Evolutionary conservation across 2,113 vertebrate species (phyloP), one percentile per base, ranked within the genome.

Genomic region (Lampris megalopsis): DNA sequence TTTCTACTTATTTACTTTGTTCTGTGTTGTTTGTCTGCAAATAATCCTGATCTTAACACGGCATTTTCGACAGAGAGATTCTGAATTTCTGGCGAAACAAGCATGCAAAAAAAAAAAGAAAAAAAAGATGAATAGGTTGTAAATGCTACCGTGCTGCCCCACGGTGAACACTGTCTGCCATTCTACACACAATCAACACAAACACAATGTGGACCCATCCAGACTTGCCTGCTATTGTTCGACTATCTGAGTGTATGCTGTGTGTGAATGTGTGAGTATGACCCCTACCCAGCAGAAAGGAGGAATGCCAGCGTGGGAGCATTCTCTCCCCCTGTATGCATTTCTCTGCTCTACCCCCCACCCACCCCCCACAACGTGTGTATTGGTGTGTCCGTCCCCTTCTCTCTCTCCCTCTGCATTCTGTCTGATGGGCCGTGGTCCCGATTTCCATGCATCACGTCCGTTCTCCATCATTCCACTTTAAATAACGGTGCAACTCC

Each of bases 151-250:
- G 4, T n/a, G 13, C 50, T 53, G 50, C 2, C 48, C 50, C 40
- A 35, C 59, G 38, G 59, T 53, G 10, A 4, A 13, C 10, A 13
- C 50, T 61, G 43, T 10, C 59, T 41, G 59, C 7, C 40, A 61
- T 42, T 41, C 59, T 61, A 9, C 37, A 9, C 6, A 42, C 50
- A 63, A 8, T 63, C 36, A 4, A 40, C 48, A 11, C 9, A 48
- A 71, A 71, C 70, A 90, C 78, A 87, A 84, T 75, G 80, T 59
- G 50, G 79, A 82, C 75, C 50, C 66, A 72, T 83, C 81, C 63
- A 80, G 84, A 78, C 41, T 9, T n/a, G 37, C 45, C 35, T 38
- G 49, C 63, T 24, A 63, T 69, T 74, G 53, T 74, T 65, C 61
- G 70, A 78, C 58, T 40, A 63, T 0, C 36, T 45, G 42, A n/a